Percentiles rank a stretch among this genome's conserved stretches.
Evolutionary conservation across 1,140 invertebrate genomes (phyloP).

Genomic region (Drosophila kikkawai): DNA sequence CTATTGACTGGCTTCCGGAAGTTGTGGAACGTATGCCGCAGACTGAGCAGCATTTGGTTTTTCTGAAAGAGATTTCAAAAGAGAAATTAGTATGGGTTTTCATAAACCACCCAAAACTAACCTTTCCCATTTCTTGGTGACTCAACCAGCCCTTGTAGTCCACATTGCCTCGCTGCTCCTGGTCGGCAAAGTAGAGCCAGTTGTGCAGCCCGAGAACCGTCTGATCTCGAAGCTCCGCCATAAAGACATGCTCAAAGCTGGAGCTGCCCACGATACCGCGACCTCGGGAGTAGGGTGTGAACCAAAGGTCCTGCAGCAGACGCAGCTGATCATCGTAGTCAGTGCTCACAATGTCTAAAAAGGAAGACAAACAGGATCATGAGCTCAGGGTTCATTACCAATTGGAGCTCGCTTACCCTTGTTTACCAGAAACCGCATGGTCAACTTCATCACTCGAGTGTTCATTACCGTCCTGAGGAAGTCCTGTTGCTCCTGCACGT

Average conservation of each 20-base stretch:
- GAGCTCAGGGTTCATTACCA: conserved; percentile 84
- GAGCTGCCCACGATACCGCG: conserved; percentile 91
- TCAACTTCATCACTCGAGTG: conserved; percentile 90
- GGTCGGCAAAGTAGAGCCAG: conserved; percentile 93
- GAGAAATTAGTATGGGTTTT: neutral
- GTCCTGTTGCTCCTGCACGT: conserved; percentile 90
- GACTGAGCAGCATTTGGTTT: conserved; percentile 61
- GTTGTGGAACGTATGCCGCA: conserved; percentile 90
- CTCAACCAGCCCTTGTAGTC: conserved; percentile 93
- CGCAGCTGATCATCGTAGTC: conserved; percentile 89
- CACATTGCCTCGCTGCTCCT: conserved; percentile 88
- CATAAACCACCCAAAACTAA: conserved; percentile 61
- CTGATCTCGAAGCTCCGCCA: conserved; percentile 91
- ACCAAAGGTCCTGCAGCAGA: conserved; percentile 91
- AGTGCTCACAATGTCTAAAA: conserved; percentile 54
- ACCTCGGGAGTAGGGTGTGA: conserved; percentile 91
- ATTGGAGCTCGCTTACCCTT: conserved; percentile 75
- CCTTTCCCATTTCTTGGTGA: conserved; percentile 89
- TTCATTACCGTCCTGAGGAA: conserved; percentile 90
- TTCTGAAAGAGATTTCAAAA: conserved; percentile 27
- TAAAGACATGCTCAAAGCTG: conserved; percentile 95
- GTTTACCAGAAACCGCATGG: conserved; percentile 85
- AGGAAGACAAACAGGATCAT: neutral
- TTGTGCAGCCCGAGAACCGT: conserved; percentile 93
- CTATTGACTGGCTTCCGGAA: conserved; percentile 91